Base-by-base conservation (phyloP, 2,113 vertebrate species). In the Dolichotis patagonum region DNA sequence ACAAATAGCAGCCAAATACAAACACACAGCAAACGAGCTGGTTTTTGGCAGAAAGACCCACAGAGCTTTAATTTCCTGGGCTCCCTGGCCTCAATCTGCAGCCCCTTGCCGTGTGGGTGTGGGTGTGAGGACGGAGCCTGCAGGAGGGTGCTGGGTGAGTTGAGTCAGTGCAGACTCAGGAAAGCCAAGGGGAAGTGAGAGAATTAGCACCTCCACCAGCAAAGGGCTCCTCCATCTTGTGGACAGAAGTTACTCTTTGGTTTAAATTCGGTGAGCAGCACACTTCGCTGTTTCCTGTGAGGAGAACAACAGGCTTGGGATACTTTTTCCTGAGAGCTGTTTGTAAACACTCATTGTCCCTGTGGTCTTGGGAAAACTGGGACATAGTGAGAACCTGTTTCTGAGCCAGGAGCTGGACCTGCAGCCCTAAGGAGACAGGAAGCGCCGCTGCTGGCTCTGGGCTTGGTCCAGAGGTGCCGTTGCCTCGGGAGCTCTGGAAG, bases 381-480 rank as follows among this genome's bases (percentile, higher is more conserved):
- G 88, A 46, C 43, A 35, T 6, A 62, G 58, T 62, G 52, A 89
- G 54, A 84, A 43, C 30, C 54, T 85, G 35, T 65, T 77, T 67
- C 67, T 92, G 75, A 90, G 85, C 58, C 81, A 92, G 80, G 32
- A 87, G 26, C 26, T 95, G 62, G 85, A 49, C 67, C 78, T 94
- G 20, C 0, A 26, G 69, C 85, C 58, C n/a, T 83, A 28, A 30
- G 67, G 82, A 95, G 35, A 90, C 22, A 77, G 90, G 56, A 56
- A 58, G 77, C 32, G 35, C 80, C 58, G 81, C 69, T 85, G 5
- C 1, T 17, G 73, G 52, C 13, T 43, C 58, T 22, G 38, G 85
- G 77, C 52, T 75, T 49, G 4, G 2, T 56, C 20, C 65, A 56
- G 62, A 24, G 60, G 75, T 67, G 52, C 28, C 60, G 19, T 83